These are phyloP conservation scores for Calycopis cecrops DNA, from an alignment of 1,140 invertebrate genomes.

Conservation along the genomic window DNA sequence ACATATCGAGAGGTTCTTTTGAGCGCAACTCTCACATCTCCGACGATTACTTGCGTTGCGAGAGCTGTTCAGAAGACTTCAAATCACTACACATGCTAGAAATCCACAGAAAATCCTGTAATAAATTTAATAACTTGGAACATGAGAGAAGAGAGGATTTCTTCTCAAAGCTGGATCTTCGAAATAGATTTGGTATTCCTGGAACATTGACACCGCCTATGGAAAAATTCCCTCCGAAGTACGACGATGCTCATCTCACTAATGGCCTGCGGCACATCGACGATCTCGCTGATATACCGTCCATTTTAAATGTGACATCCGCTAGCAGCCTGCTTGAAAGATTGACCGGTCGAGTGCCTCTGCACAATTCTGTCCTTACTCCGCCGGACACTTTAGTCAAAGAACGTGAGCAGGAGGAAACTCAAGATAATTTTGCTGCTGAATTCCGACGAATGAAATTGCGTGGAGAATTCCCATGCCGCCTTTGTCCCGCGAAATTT, in stretches of 20 bases:
- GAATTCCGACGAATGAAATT: slow-evolving; percentile 91
- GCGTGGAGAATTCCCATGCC: slow-evolving; percentile 91
- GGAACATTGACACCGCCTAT: slow-evolving; percentile 71
- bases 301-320: slow-evolving; percentile 85
- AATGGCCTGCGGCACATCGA: slow-evolving; percentile 65
- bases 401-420: slow-evolving; percentile 80
- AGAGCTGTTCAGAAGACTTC: slow-evolving; percentile 83
- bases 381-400: slow-evolving; percentile 56
- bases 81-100: slow-evolving; percentile 83
- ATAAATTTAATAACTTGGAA: slow-evolving; percentile 60
- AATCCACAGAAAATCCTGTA: slow-evolving; percentile 79
- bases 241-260: slow-evolving; percentile 48
- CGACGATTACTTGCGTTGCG: slow-evolving; percentile 82
- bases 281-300: slow-evolving; percentile 89
- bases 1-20: slow-evolving; percentile 84
- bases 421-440: slow-evolving; percentile 86
- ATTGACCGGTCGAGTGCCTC: slow-evolving; percentile 60
- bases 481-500: slow-evolving; percentile 88
- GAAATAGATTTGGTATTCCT: slow-evolving; percentile 76
- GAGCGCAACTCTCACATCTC: slow-evolving; percentile 81
- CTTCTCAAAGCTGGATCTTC: slow-evolving; percentile 86
- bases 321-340: slow-evolving; percentile 78
- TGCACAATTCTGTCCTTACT: slow-evolving; percentile 57
- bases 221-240: slow-evolving; percentile 60
- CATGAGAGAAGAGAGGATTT: slow-evolving; percentile 83